A percentile compares a stretch with the other conserved stretches of the same genome.
Conservation (phyloP, 2,888 invertebrate genomes). For the Cyclophora albipunctata region DNA sequence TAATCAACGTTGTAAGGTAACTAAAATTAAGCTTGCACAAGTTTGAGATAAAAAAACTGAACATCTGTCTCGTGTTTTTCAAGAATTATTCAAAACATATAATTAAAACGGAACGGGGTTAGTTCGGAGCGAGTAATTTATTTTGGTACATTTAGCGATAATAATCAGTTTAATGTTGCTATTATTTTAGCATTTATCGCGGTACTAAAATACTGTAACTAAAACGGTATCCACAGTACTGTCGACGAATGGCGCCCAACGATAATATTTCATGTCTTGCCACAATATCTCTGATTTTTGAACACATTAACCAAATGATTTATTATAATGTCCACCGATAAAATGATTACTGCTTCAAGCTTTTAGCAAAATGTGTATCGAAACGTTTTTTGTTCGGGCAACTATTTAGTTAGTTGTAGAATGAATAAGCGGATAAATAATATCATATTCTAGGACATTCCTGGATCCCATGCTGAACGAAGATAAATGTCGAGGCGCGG, state of each 20-base stretch:
- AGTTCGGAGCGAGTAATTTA: slow-evolving; percentile 10
- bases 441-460: no score
- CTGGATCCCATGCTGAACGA: no score
- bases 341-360: slow-evolving; percentile 3
- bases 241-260: slow-evolving; percentile 12
- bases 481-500: no score
- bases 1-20: no score
- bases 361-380: not conserved
- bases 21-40: no score
- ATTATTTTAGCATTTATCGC: slow-evolving; percentile 24
- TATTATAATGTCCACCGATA: slow-evolving; percentile 5
- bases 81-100: no score
- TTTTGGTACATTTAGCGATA: slow-evolving; percentile 22
- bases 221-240: slow-evolving; percentile 7
- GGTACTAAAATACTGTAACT: slow-evolving; percentile 32
- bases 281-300: slow-evolving; percentile 23
- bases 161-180: slow-evolving; percentile 23
- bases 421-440: no score
- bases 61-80: no score
- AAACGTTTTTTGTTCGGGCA: not conserved
- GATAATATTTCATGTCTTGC: slow-evolving; percentile 21
- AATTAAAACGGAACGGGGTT: not conserved
- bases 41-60: no score
- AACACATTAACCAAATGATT: not conserved
- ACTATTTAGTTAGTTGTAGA: no score